Base-by-base conservation (phyloP, 1,140 invertebrate species). In the Hyposmocoma kahamanoa region DNA sequence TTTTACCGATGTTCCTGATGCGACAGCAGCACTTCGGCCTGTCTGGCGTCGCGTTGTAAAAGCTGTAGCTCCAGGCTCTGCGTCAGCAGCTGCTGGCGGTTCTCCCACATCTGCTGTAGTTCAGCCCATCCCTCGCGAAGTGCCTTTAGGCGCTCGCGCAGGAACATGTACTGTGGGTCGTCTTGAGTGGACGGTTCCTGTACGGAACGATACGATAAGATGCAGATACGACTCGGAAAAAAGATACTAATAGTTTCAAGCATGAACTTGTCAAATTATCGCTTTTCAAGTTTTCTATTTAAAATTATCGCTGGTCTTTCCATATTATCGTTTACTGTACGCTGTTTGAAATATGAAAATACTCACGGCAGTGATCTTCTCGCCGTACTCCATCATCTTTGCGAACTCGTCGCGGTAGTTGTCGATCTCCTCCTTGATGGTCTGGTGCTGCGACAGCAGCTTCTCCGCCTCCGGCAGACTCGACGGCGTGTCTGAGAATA, bases 301-400 rank as follows among this genome's bases (percentile, higher is more conserved):
- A n/a, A n/a, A n/a, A n/a, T n/a, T n/a, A 9, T 13, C 3, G n/a
- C 3, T 6, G 30, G 3, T 13, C 4, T 9, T 34, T 6, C 3
- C 4, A 34, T 3, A 34, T 9, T 4, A 9, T 34, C 4, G n/a
- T 13, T 3, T 34, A 13, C 10, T 9, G 30, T 34, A n/a, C n/a
- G 3, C 4, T 9, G 5, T 5, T 34, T 34, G 30, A 6, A 13
- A 9, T 34, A 13, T 34, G 15, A 15, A 15, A 47, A 52, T 53
- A 88, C 87, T 79, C 59, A 92, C 96, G 48, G 93, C 94, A 42
- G 96, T 98, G 45, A 98, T 91, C 66, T 95, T 92, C 71, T 99
- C 97, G 42, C 98, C 98, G 79, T 99, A 99, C 64, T 98, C 97
- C 94, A 99, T 99, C 97, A 99, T 99, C 87, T 97, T 97, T 57